phyloP scores from a whole-genome alignment of 2,797 vertebrate genomes.

The Danio albolineatus region DNA sequence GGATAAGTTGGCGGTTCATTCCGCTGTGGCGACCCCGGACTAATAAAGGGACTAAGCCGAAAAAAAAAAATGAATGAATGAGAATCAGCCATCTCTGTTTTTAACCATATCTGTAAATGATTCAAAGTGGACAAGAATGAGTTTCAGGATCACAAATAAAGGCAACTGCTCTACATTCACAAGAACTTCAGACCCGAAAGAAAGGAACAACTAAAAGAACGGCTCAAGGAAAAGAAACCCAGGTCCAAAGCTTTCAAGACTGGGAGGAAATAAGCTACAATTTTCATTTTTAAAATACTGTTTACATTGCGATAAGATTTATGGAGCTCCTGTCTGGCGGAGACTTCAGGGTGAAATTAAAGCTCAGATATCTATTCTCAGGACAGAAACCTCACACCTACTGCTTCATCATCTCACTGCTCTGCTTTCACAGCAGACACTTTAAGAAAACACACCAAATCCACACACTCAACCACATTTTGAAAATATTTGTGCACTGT shows the following conservation, averaged over 20 bases:
- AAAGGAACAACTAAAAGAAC: background rate
- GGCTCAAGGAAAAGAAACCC: background rate
- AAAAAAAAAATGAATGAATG: no score
- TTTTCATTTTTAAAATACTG: conserved; percentile 2
- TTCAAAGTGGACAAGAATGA: no score
- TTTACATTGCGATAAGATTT: conserved; percentile 2
- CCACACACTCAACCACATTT: background rate
- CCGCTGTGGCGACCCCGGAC: no score
- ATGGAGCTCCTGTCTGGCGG: background rate
- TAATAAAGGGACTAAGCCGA: no score
- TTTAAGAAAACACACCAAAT: background rate
- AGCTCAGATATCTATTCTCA: background rate
- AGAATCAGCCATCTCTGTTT: no score
- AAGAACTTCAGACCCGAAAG: background rate
- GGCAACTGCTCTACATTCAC: background rate
- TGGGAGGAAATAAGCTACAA: background rate
- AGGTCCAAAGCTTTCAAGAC: background rate
- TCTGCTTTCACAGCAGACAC: background rate
- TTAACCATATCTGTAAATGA: no score
- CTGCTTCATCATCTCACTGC: background rate
- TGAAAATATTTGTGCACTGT: background rate
- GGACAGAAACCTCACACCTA: background rate
- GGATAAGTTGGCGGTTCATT: no score
- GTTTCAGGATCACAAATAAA: no score
- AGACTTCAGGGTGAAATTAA: background rate